Conservation (phyloP, 2,888 invertebrate species). For the Chymomyza procnemis region DNA sequence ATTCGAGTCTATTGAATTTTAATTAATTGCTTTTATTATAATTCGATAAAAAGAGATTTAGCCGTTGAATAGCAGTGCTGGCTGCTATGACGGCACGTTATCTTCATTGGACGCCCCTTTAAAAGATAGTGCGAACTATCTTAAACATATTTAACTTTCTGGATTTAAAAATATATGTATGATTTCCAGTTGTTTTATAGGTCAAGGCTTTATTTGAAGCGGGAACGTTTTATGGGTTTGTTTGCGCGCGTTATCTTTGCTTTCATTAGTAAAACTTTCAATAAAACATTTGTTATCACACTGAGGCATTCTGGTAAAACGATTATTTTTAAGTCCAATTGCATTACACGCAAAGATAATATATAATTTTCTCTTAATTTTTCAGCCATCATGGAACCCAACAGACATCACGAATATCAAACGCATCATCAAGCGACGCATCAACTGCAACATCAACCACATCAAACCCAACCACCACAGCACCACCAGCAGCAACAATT, state of each 20-base stretch:
- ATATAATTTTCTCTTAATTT: conserved; percentile 12
- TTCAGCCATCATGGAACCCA: conserved; percentile 68
- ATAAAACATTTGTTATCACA: too few species aligned
- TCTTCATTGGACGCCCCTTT: too few species aligned
- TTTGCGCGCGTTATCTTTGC: too few species aligned
- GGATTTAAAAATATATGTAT: too few species aligned
- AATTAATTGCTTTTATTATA: neutral
- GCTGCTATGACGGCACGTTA: neutral
- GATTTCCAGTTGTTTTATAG: too few species aligned
- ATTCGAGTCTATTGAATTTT: neutral
- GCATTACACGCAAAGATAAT: neutral
- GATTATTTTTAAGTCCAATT: too few species aligned
- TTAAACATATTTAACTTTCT: too few species aligned
- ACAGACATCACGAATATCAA: conserved; percentile 72
- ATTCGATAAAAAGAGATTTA: neutral
- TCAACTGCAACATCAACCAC: conserved; percentile 11
- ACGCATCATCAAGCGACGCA: conserved; percentile 53
- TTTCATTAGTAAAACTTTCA: too few species aligned
- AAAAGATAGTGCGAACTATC: too few species aligned
- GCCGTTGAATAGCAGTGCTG: neutral
- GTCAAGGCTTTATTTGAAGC: too few species aligned
- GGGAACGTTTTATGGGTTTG: too few species aligned
- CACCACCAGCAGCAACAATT: conserved; percentile 24
- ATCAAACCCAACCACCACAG: conserved; percentile 10
- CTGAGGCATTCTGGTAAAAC: neutral